Percentiles rank a stretch among this genome's conserved stretches.
phyloP scores from a whole-genome alignment of 2,888 invertebrate genomes.

The Lepidocyrtinus sp. region DNA sequence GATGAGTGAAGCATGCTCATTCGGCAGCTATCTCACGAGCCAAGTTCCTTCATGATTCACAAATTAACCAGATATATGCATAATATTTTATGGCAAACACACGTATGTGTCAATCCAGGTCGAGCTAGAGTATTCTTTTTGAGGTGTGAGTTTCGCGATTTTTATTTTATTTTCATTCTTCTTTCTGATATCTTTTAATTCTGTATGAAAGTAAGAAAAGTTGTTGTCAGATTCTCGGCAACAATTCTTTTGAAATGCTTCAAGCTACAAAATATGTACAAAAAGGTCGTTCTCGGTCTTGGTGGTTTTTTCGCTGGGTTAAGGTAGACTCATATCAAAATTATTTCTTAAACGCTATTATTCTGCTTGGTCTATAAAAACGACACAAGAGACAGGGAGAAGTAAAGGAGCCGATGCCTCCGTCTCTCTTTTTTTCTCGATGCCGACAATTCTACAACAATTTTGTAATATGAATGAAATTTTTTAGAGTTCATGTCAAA shows the following conservation, averaged over 20 bases:
- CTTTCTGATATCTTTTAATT: conserved; percentile 1
- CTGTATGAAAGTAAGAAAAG: neutral
- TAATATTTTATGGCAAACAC: conserved; percentile 29
- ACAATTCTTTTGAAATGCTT: conserved; percentile 24
- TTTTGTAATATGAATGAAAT: too few species aligned
- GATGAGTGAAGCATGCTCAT: too few species aligned
- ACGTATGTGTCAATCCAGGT: conserved; percentile 57
- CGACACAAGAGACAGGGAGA: too few species aligned
- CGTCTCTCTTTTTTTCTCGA: too few species aligned
- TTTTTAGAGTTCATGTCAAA: too few species aligned
- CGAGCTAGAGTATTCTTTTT: conserved; percentile 35
- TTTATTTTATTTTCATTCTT: conserved; percentile 20
- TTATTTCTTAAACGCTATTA: too few species aligned
- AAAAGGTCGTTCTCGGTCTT: too few species aligned
- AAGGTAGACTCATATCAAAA: too few species aligned
- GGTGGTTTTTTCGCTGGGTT: too few species aligned
- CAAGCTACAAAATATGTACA: too few species aligned
- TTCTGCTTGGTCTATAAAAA: too few species aligned
- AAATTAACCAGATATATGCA: conserved; percentile 40
- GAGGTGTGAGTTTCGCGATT: conserved; percentile 50
- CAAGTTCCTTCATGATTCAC: conserved; percentile 49
- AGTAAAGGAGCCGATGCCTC: conserved; percentile 3
- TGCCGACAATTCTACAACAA: too few species aligned
- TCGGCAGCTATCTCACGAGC: conserved; percentile 1
- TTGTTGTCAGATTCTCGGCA: conserved; percentile 37